phyloP scores from a whole-genome alignment of 2,888 invertebrate species.

The Cheilosia variabilis region DNA sequence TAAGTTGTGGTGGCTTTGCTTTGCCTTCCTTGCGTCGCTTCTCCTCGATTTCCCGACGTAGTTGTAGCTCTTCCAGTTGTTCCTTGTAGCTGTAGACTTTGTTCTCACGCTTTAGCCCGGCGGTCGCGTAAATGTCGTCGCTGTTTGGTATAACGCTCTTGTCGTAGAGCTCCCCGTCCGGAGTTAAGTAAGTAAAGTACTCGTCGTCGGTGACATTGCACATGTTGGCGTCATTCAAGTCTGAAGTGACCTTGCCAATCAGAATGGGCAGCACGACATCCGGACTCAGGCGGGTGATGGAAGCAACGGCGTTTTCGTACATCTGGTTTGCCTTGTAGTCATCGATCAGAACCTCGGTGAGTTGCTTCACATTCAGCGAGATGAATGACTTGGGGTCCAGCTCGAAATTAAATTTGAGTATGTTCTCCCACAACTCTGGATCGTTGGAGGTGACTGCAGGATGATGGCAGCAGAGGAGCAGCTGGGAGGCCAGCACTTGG shows the following conservation, averaged over 20 bases:
- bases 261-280: slow-evolving; percentile 87
- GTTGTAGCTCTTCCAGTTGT: slow-evolving; percentile 96
- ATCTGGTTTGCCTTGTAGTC: slow-evolving; percentile 85
- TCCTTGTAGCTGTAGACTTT: slow-evolving; percentile 98
- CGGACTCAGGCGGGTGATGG: slow-evolving; percentile 87
- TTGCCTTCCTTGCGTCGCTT: slow-evolving; percentile 92
- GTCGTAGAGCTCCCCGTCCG: slow-evolving; percentile 96
- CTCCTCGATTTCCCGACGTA: slow-evolving; percentile 96
- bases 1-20: slow-evolving; percentile 88
- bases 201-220: slow-evolving; percentile 90
- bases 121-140: slow-evolving; percentile 81
- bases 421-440: slow-evolving; percentile 88
- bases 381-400: slow-evolving; percentile 85
- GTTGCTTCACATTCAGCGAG: slow-evolving; percentile 85
- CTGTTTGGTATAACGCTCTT: slow-evolving; percentile 89
- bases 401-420: slow-evolving; percentile 84
- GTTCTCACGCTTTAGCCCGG: slow-evolving; percentile 95
- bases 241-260: slow-evolving; percentile 86
- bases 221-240: slow-evolving; percentile 88
- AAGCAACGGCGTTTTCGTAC: slow-evolving; percentile 89
- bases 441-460: slow-evolving; percentile 86
- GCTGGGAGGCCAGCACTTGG: slow-evolving; percentile 87
- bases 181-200: slow-evolving; percentile 91
- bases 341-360: slow-evolving; percentile 87
- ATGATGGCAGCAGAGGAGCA: slow-evolving; percentile 90